Evolutionary conservation across 2,888 invertebrate species (phyloP), one percentile per base, ranked within the genome.

Genomic region (Lithophane leautieri): DNA sequence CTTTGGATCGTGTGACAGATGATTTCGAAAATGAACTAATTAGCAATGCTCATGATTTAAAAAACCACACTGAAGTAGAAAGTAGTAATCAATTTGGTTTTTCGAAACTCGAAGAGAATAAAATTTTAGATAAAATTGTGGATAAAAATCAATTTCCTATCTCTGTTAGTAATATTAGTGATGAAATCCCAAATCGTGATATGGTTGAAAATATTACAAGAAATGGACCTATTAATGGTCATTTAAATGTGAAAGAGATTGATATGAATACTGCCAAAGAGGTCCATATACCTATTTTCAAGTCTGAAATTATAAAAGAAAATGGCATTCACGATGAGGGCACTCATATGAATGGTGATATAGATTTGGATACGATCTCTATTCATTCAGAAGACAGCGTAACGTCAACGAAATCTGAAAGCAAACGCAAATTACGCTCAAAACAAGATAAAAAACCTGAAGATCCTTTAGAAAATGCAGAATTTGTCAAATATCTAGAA

Each of bases 401-500:
- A 14, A 58, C 63, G 2, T 88, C 92, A 61, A 69, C 77, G 0
- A 82, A 81, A 40, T 82, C 82, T 9, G 78, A 80, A 19, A 81
- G 80, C 50, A 92, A 87, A 86, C 88, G 90, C 47, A 93, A 86
- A 85, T 81, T 89, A n/a, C 85, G 87, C 34, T 85, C 84, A 14
- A 91, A 87, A 70, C 68, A 82, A 47, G 83, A 76, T 11, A 86
- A 82, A 66, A 78, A 68, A 19, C 7, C 77, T 34, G 84, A 84
- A 60, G 87, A 90, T 72, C 88, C 86, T 14, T 85, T 89, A 54
- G 86, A 93, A 25, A 91, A 94, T 72, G 90, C 92, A 19, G 95
- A 96, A 67, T 97, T 97, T 78, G 89, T 96, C 22, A 93, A 96
- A 83, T 97, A 96, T 89, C 89, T 96, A 47, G 95, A 97, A 82